These are phyloP conservation scores for Timandra comae DNA, from an alignment of 2,888 invertebrate species.

Conservation along the genomic window DNA sequence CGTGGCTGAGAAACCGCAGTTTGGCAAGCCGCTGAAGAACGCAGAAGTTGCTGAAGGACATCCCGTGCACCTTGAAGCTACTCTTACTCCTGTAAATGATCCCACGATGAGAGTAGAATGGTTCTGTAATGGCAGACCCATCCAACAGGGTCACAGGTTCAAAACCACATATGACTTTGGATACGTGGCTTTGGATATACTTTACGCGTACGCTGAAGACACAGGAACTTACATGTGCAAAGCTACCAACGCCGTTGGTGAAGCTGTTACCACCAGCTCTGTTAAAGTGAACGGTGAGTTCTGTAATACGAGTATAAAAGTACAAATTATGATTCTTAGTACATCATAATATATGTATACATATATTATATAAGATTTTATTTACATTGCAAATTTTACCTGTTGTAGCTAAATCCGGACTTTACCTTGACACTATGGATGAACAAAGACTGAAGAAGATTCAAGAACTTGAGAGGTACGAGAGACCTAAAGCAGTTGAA, in stretches of 20 bases:
- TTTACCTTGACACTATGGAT: conserved; percentile 92
- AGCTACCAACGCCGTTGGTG: conserved; percentile 95
- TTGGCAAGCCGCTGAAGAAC: conserved; percentile 91
- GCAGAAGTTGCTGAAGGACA: conserved; percentile 91
- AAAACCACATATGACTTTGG: conserved; percentile 98
- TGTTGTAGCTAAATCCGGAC: conserved; percentile 89
- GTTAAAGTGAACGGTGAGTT: conserved; percentile 91
- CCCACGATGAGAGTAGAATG: conserved; percentile 99
- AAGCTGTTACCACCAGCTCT: conserved; percentile 95
- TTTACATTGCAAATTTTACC: no score
- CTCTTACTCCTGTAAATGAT: conserved; percentile 97
- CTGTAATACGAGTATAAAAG: no score
- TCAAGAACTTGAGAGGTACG: conserved; percentile 88
- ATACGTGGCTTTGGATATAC: conserved; percentile 96
- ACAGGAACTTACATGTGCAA: conserved; percentile 98
- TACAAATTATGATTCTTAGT: no score
- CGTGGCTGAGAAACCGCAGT: conserved; percentile 90
- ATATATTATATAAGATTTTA: no score
- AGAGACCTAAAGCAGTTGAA: conserved; percentile 85
- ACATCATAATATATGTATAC: no score
- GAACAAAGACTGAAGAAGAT: conserved; percentile 93
- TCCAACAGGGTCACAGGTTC: conserved; percentile 95
- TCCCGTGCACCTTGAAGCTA: conserved; percentile 94
- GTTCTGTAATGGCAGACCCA: conserved; percentile 96
- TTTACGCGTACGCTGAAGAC: conserved; percentile 98